Percentiles rank a stretch among this genome's conserved stretches.
phyloP scores from a whole-genome alignment of 2,888 invertebrate genomes.

The Augochlorella aurata region DNA sequence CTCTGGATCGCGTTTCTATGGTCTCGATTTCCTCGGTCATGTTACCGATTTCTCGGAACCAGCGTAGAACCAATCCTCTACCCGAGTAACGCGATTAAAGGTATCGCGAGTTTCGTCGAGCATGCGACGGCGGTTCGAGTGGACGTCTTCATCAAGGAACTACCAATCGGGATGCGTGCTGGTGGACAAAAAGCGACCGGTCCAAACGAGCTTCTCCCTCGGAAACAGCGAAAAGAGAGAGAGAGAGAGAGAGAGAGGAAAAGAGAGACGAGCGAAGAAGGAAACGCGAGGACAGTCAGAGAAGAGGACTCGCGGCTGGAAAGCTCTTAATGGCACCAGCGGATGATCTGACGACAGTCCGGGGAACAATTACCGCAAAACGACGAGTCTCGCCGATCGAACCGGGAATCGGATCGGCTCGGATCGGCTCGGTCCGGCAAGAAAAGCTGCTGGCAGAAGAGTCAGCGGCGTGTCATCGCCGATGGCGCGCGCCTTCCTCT shows the following conservation, averaged over 20 bases:
- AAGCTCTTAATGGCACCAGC: conserved; percentile 72
- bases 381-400: conserved; percentile 28
- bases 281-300: not conserved
- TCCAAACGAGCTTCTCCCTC: conserved; percentile 14
- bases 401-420: not conserved
- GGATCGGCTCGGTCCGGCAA: conserved; percentile 47
- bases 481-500: conserved; percentile 70
- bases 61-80: not conserved
- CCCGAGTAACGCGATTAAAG: conserved; percentile 62
- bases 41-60: conserved; percentile 17
- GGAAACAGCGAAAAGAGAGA: not conserved
- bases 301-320: conserved; percentile 65
- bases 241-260: not conserved
- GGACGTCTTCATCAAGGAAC: conserved; percentile 76
- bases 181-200: conserved; percentile 58
- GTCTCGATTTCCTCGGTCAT: not conserved
- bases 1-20: not conserved
- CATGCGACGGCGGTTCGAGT: conserved; percentile 48
- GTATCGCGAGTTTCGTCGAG: conserved; percentile 62
- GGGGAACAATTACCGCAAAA: conserved; percentile 71
- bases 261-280: conserved; percentile 2
- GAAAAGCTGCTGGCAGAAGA: conserved; percentile 45
- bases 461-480: conserved; percentile 73
- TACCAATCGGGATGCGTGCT: conserved; percentile 66
- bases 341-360: conserved; percentile 26